Evolutionary conservation across 2,888 invertebrate species (phyloP), one percentile per base, ranked within the genome.

Genomic region (Brachypalpus laphriformis): DNA sequence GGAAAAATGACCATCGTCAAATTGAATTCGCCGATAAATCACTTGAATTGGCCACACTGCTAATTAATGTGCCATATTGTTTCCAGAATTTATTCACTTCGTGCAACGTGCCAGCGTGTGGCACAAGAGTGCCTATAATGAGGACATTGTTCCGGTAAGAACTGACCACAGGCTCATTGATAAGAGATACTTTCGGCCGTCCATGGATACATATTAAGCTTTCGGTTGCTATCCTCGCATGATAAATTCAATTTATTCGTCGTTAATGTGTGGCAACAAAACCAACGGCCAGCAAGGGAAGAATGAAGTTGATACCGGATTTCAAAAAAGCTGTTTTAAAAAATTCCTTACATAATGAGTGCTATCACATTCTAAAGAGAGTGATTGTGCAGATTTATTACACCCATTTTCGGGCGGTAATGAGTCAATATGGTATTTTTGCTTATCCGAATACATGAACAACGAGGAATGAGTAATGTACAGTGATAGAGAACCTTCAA

Each of bases 41-140:
- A 66, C 40, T 11, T 61, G 56, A 72, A 66, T 68, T 66, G 66
- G 54, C 63, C 65, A 42, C 18, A 56, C 72, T 59, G 65, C 78
- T 80, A 78, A 83, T 83, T 83, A 78, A 80, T 74, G 49, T 80
- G 78, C 65, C 78, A 78, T 70, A 74, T 83, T 83, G 74, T 78
- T 47, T 49, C 7, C 63, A n/a, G 42, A 70, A 75, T 57, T 78
- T 71, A 78, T 78, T 65, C 71, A 49, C 70, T 61, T 54, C 11
- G 22, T 28, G 37, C 37, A 47, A 31, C 49, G 37, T 49, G 20
- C 45, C 42, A 37, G 51, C 42, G 25, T 49, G n/a, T 14, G 22
- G 2, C 28, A 54, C n/a, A 51, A 28, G 18, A 20, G 20, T n/a
- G 61, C 40, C 56, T 56, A 66, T 76, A 72, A 82, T 77, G 77